Percentiles rank a stretch among this genome's conserved stretches.
phyloP scores from a whole-genome alignment of 2,797 vertebrate species.

The Sparus aurata region DNA sequence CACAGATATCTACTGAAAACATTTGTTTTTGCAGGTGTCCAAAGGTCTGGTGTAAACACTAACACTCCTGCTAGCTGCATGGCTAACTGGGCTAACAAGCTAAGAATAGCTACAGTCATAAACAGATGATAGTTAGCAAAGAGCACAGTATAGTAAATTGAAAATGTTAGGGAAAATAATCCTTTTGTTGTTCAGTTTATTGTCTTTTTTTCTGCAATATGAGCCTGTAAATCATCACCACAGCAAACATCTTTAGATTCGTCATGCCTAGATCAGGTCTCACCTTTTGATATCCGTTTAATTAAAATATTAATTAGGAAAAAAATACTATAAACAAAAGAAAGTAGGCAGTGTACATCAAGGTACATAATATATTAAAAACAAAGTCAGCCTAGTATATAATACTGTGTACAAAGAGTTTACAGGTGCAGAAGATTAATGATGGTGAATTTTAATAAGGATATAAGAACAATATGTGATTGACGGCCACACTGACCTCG shows the following conservation, averaged over 20 bases:
- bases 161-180: background rate
- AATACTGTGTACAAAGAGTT: background rate
- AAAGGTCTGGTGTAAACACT: too few relatives aligned
- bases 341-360: too few relatives aligned
- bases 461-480: too few relatives aligned
- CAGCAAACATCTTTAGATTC: background rate
- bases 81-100: too few relatives aligned
- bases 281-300: background rate
- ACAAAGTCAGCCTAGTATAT: background rate
- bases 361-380: background rate
- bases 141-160: background rate
- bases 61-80: too few relatives aligned
- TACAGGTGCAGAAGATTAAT: slow-evolving; percentile 1
- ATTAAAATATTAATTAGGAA: too few relatives aligned
- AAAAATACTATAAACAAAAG: too few relatives aligned
- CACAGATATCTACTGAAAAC: too few relatives aligned
- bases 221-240: background rate
- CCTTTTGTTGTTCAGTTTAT: background rate
- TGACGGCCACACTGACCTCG: background rate
- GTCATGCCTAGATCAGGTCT: background rate
- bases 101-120: too few relatives aligned
- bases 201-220: background rate
- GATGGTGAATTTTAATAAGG: background rate
- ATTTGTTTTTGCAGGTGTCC: too few relatives aligned
- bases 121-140: background rate